phyloP scores from a whole-genome alignment of 1,140 invertebrate species.

The Pteromalus puparum region DNA sequence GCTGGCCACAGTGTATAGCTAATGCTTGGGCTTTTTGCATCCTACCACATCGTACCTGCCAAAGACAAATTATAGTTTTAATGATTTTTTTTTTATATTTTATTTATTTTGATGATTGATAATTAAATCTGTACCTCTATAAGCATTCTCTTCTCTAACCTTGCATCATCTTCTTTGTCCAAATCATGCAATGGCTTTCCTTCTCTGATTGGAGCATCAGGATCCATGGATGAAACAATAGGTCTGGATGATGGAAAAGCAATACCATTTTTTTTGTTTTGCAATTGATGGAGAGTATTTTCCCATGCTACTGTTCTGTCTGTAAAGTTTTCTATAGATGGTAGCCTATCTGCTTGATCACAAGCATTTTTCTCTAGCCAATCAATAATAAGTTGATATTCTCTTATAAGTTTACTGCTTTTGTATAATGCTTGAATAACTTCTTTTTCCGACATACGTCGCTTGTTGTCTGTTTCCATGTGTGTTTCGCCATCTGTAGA shows the following conservation, averaged over 20 bases:
- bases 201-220: conserved; percentile 92
- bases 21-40: conserved; percentile 89
- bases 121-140: conserved; percentile 61
- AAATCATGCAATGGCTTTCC: conserved; percentile 89
- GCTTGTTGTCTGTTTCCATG: conserved; percentile 71
- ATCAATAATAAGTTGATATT: conserved; percentile 91
- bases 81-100: conserved; percentile 46
- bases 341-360: conserved; percentile 81
- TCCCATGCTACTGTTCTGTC: conserved; percentile 91
- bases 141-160: conserved; percentile 79
- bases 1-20: conserved; percentile 89
- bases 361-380: conserved; percentile 92
- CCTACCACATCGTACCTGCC: conserved; percentile 89
- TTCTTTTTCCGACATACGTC: conserved; percentile 78
- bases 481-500: conserved; percentile 67
- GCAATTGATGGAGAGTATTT: conserved; percentile 90
- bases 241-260: conserved; percentile 77
- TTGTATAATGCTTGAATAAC: conserved; percentile 79
- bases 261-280: conserved; percentile 76
- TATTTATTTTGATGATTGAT: not conserved
- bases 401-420: conserved; percentile 81
- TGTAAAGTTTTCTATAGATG: conserved; percentile 82
- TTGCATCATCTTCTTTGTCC: conserved; percentile 91
- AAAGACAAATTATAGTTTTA: conserved; percentile 51
- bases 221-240: conserved; percentile 88